A percentile compares a stretch with the other conserved stretches of the same genome.
These are phyloP conservation scores for Dromius quadrimaculatus DNA, from an alignment of 2,888 invertebrate species.

Conservation along the genomic window DNA sequence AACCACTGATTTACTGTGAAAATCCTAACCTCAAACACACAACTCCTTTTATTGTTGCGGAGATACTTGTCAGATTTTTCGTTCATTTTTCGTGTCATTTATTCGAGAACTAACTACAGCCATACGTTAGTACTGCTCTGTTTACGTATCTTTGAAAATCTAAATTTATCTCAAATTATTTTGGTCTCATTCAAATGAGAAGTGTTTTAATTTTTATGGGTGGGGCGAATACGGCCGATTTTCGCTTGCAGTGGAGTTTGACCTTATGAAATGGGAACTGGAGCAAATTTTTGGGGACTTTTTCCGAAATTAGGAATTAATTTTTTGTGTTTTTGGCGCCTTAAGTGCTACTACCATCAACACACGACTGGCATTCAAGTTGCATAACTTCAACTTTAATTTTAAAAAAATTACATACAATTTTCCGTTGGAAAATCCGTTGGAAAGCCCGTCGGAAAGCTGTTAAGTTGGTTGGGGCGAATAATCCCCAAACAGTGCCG, in stretches of 20 bases:
- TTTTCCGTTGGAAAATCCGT: too few relatives aligned
- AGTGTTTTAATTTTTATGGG: neutral
- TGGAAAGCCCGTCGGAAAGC: slow-evolving; percentile 34
- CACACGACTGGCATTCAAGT: too few relatives aligned
- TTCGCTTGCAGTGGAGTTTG: slow-evolving; percentile 8
- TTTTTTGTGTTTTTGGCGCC: too few relatives aligned
- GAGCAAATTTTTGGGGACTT: slow-evolving; percentile 32
- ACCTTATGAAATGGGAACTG: slow-evolving; percentile 47
- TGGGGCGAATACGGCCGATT: neutral
- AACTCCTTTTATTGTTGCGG: slow-evolving; percentile 5
- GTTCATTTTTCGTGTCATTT: slow-evolving; percentile 42
- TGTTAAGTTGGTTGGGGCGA: slow-evolving; percentile 29
- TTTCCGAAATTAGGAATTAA: too few relatives aligned
- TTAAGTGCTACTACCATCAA: too few relatives aligned
- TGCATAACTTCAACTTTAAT: too few relatives aligned
- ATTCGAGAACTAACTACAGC: slow-evolving; percentile 31
- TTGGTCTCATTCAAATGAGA: slow-evolving; percentile 19
- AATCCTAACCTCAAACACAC: slow-evolving; percentile 22
- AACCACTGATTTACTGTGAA: too few relatives aligned
- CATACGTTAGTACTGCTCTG: slow-evolving; percentile 41
- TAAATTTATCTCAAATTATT: slow-evolving; percentile 47
- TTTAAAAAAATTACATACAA: too few relatives aligned
- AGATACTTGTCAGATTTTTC: slow-evolving; percentile 29
- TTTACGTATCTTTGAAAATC: slow-evolving; percentile 51
- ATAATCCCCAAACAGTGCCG: slow-evolving; percentile 19